Base-by-base conservation (phyloP, 2,888 invertebrate species). In the Notodonta ziczac region DNA sequence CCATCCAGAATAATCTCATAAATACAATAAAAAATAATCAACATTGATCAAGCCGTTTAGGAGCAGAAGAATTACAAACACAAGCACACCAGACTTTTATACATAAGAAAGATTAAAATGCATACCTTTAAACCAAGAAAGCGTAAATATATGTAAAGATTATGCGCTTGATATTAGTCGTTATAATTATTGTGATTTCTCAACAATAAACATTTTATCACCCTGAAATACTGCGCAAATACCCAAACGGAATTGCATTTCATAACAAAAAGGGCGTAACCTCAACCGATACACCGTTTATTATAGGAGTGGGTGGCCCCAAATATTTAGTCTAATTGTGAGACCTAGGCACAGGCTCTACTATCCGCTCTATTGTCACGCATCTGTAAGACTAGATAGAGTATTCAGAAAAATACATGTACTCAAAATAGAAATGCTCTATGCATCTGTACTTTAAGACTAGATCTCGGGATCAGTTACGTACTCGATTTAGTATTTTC, bases 291-390 rank as follows among this genome's bases (percentile, higher is more conserved):
- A 12, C 56, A 44, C 24, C 44, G 44, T 6, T 56, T 65, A 70
- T 68, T 63, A 56, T n/a, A 57, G 48, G 76, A 72, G 82, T 82
- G 82, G 81, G 81, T 76, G 81, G 81, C 77, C 73, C 77, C 72
- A 81, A 80, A 82, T 82, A 81, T 76, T 76, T 82, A 73, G 78
- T 73, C 65, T 77, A 78, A 76, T 77, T 74, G 69, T 67, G 60
- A 60, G 64, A 39, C 51, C 60, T 61, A 58, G 59, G n/a, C 39
- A 63, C 52, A 48, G 42, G 14, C 51, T 60, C 46, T 63, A 44
- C 44, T 40, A 4, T n/a, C 39, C n/a, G 14, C 32, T 40, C 40
- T 55, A 40, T n/a, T 55, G 55, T 40, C n/a, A 55, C 40, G 40
- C 40, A 24, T 51, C 16, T 61, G 61, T n/a, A n/a, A 46, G 13